phyloP scores from a whole-genome alignment of 2,113 vertebrate species.

The Actenoides lindsayi region DNA sequence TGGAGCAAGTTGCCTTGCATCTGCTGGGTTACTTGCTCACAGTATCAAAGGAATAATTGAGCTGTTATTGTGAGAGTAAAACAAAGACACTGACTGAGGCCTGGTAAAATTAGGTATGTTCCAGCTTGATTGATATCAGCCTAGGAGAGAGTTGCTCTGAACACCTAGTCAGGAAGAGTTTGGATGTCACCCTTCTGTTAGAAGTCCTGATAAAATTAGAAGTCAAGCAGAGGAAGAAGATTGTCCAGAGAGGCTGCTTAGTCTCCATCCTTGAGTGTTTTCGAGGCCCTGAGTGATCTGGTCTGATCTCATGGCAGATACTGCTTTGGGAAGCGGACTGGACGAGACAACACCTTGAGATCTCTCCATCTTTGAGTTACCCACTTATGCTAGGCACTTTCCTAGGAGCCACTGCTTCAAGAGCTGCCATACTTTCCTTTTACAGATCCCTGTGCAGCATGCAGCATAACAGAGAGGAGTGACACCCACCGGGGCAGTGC shows the following conservation, averaged over 20 bases:
- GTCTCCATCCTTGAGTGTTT: not conserved
- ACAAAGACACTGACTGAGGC: not conserved
- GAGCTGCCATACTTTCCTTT: not conserved
- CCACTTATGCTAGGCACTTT: not conserved
- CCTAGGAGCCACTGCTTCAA: not conserved
- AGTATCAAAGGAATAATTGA: not conserved
- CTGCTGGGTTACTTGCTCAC: not conserved
- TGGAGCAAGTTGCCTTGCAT: not conserved
- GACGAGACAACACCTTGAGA: not conserved
- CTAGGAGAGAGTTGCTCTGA: not conserved
- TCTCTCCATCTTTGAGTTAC: not conserved
- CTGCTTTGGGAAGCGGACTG: not conserved
- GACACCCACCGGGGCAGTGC: not conserved
- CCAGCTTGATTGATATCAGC: not conserved
- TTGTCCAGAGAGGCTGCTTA: not conserved
- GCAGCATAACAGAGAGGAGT: not conserved
- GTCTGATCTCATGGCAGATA: not conserved
- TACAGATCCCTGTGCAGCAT: not conserved
- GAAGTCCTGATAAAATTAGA: not conserved
- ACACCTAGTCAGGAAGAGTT: not conserved
- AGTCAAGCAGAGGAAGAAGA: not conserved
- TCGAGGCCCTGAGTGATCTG: not conserved
- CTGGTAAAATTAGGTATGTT: rapidly evolving
- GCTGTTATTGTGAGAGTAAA: not conserved
- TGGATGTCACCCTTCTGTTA: not conserved